Conservation (phyloP, 1,140 invertebrate genomes). For the Andricus grossulariae region DNA sequence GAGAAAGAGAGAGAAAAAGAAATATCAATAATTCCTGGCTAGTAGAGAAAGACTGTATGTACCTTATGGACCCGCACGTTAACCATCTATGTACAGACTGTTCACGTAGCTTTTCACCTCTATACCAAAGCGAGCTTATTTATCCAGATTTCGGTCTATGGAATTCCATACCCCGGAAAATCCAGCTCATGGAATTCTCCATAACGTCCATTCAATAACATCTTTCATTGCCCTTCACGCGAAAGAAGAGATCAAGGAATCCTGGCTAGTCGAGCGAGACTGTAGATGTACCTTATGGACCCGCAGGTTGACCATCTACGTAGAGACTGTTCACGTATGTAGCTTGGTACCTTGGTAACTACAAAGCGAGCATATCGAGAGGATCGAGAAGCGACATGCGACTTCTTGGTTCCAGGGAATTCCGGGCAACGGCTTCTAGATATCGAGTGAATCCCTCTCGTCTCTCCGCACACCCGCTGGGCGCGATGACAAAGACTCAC, state of each 20-base stretch:
- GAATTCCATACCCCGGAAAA: background rate
- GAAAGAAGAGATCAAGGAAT: constrained; percentile 1
- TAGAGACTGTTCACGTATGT: background rate
- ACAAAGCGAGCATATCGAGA: constrained; percentile 3
- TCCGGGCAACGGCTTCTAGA: constrained; percentile 26
- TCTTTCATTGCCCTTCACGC: too few relatives aligned
- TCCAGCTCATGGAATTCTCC: too few relatives aligned
- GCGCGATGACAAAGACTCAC: constrained; percentile 13
- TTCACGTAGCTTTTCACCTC: background rate
- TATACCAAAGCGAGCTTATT: constrained; percentile 1
- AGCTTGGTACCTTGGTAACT: background rate
- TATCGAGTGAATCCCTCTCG: constrained; percentile 22
- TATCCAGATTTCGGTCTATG: background rate
- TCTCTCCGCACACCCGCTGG: constrained; percentile 27
- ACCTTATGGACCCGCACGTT: constrained; percentile 9
- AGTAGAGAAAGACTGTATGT: background rate
- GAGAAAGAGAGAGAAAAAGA: background rate
- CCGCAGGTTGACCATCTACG: background rate
- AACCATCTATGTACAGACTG: background rate
- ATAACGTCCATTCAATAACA: too few relatives aligned
- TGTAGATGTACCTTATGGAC: constrained; percentile 9
- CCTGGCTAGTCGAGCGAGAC: constrained; percentile 15
- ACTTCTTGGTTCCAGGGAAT: background rate
- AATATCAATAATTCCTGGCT: constrained; percentile 6
- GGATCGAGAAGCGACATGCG: background rate